phyloP scores from a whole-genome alignment of 2,888 invertebrate genomes.

The Ditula angustiorana region DNA sequence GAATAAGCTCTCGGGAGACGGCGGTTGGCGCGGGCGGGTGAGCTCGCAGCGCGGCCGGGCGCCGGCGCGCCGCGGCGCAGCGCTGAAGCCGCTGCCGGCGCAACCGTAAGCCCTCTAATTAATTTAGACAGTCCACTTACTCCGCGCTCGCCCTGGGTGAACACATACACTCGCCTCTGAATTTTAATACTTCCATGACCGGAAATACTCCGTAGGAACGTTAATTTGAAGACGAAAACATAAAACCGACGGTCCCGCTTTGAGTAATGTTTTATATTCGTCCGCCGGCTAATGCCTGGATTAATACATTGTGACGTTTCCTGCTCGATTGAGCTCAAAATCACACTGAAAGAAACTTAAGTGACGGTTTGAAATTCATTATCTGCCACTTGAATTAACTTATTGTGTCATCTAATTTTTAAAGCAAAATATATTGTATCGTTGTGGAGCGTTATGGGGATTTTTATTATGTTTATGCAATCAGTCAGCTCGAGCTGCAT shows the following conservation, averaged over 20 bases:
- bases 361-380: slow-evolving; percentile 32
- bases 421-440: slow-evolving; percentile 13
- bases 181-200: slow-evolving; percentile 64
- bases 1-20: slow-evolving; percentile 78
- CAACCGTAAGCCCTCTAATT: slow-evolving; percentile 72
- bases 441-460: slow-evolving; percentile 29
- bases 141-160: slow-evolving; percentile 60
- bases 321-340: slow-evolving; percentile 48
- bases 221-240: slow-evolving; percentile 65
- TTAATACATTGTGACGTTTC: slow-evolving; percentile 65
- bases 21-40: slow-evolving; percentile 57
- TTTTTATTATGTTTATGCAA: slow-evolving; percentile 38
- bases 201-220: slow-evolving; percentile 72
- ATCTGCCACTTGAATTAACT: slow-evolving; percentile 23
- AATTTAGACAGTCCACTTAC: slow-evolving; percentile 80
- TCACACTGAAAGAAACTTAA: slow-evolving; percentile 38
- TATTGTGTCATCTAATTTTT: slow-evolving; percentile 27
- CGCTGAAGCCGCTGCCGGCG: slow-evolving; percentile 65
- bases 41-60: slow-evolving; percentile 42
- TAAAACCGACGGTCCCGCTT: slow-evolving; percentile 54
- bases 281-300: slow-evolving; percentile 56
- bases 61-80: slow-evolving; percentile 44
- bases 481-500: slow-evolving; percentile 62
- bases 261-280: slow-evolving; percentile 55
- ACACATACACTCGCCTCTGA: slow-evolving; percentile 65